phyloP scores from a whole-genome alignment of 2,888 invertebrate genomes.

The Athalia cordata region DNA sequence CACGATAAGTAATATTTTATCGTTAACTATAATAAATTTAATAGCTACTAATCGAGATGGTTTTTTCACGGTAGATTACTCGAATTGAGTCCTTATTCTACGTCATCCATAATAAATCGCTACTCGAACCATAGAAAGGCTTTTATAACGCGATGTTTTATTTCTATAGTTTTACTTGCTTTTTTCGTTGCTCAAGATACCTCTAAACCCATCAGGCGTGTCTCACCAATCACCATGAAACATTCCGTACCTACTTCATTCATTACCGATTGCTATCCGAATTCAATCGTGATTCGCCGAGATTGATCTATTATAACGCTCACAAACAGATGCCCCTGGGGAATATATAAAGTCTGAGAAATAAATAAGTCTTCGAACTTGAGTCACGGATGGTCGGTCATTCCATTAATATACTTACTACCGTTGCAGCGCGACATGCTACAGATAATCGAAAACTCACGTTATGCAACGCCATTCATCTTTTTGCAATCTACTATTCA shows the following conservation, averaged over 20 bases:
- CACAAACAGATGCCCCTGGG: constrained; percentile 13
- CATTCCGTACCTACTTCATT: constrained; percentile 24
- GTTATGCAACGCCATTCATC: too few relatives aligned
- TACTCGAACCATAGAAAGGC: too few relatives aligned
- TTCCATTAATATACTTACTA: constrained; percentile 4
- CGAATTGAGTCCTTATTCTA: too few relatives aligned
- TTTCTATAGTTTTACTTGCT: not conserved
- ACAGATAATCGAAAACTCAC: too few relatives aligned
- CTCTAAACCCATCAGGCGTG: constrained; percentile 30
- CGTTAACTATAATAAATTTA: too few relatives aligned
- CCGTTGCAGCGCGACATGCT: too few relatives aligned
- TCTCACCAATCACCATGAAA: constrained; percentile 7
- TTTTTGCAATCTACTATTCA: too few relatives aligned
- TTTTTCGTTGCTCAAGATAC: not conserved
- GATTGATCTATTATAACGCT: constrained; percentile 15
- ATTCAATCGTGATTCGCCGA: constrained; percentile 14
- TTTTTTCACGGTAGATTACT: too few relatives aligned
- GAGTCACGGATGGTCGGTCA: constrained; percentile 18
- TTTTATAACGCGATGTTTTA: too few relatives aligned
- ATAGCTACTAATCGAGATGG: too few relatives aligned
- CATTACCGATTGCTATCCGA: constrained; percentile 37
- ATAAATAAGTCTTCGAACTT: constrained; percentile 33
- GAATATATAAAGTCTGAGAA: not conserved
- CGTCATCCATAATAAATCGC: too few relatives aligned
- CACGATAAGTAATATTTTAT: too few relatives aligned